phyloP scores from a whole-genome alignment of 2,797 vertebrate species.

The Sebastes wilsoni region DNA sequence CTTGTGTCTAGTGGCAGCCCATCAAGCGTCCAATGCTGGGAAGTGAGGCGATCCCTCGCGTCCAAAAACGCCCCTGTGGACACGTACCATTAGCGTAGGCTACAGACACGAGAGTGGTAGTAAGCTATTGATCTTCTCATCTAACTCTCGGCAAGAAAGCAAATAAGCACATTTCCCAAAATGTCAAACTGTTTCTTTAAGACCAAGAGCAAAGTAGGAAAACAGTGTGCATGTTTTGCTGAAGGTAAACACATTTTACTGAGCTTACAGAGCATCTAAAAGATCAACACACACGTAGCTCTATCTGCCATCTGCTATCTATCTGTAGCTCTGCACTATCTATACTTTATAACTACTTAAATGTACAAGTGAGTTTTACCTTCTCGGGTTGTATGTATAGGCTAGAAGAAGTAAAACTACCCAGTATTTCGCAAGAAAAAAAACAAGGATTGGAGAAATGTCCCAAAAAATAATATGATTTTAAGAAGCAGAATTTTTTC shows the following conservation, averaged over 20 bases:
- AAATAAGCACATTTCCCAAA: neutral
- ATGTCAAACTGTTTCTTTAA: neutral
- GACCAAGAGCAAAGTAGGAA: neutral
- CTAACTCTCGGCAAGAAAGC: rapidly evolving
- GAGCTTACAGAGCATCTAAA: neutral
- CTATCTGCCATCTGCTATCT: neutral
- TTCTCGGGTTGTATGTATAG: too few species aligned
- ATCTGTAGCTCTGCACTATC: neutral
- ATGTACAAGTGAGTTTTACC: neutral
- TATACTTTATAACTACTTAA: too few species aligned
- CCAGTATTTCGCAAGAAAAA: neutral
- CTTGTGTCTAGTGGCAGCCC: too few species aligned
- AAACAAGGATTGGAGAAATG: neutral
- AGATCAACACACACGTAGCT: neutral
- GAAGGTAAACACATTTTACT: neutral
- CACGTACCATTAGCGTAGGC: too few species aligned
- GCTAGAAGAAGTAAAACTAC: neutral
- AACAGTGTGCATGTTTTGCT: neutral
- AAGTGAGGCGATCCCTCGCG: rapidly evolving
- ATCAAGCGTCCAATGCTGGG: too few species aligned
- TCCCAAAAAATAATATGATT: neutral
- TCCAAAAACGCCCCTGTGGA: too few species aligned
- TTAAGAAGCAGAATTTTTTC: neutral
- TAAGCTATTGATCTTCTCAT: neutral
- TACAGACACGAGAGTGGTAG: neutral